These are phyloP conservation scores for Lacerta agilis DNA, from an alignment of 2,797 vertebrate genomes.

Conservation along the genomic window DNA sequence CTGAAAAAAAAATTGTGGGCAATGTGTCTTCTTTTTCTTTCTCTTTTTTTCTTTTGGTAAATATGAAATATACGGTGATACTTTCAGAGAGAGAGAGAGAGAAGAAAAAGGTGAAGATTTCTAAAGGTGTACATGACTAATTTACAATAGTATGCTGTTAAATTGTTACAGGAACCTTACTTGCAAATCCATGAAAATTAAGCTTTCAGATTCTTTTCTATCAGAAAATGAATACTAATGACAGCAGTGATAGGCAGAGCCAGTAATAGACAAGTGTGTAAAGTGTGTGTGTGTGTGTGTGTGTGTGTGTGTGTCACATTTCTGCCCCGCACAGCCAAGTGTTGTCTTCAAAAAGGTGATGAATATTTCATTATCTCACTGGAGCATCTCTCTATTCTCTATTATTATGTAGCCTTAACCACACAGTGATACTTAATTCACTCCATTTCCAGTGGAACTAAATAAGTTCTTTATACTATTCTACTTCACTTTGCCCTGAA, in stretches of 20 bases:
- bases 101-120: neutral
- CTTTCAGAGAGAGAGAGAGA: no score
- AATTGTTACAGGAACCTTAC: slow-evolving; percentile 13
- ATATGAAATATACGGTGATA: neutral
- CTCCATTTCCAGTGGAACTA: slow-evolving; percentile 46
- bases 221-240: slow-evolving; percentile 31
- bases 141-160: slow-evolving; percentile 27
- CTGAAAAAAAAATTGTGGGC: neutral
- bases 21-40: neutral
- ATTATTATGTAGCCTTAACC: slow-evolving; percentile 45
- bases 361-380: slow-evolving; percentile 59
- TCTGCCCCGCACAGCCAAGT: slow-evolving; percentile 28
- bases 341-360: slow-evolving; percentile 51
- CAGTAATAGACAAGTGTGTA: slow-evolving; percentile 29
- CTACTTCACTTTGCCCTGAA: slow-evolving; percentile 40
- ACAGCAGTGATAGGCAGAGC: slow-evolving; percentile 10
- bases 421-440: slow-evolving; percentile 14
- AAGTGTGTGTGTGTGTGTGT: slow-evolving; percentile 21
- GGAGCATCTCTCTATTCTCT: slow-evolving; percentile 22
- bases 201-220: slow-evolving; percentile 44
- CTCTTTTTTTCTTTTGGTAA: neutral
- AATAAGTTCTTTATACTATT: slow-evolving; percentile 55
- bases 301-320: neutral
- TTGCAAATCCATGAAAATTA: neutral
- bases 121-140: neutral